phyloP scores from a whole-genome alignment of 2,888 invertebrate genomes.

The Odontocerum albicorne region DNA sequence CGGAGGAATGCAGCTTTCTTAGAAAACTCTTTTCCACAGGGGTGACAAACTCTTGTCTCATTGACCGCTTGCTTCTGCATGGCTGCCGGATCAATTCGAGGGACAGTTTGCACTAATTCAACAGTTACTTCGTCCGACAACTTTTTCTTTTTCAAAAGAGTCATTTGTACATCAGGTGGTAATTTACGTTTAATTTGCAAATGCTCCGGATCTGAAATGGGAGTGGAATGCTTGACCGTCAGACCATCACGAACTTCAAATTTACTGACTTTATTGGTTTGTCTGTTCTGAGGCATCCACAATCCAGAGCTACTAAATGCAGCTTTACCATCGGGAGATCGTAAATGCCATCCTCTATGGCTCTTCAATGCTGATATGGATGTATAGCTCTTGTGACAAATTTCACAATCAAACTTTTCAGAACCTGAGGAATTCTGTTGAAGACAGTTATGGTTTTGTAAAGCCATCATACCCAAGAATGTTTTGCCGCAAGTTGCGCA shows the following conservation, averaged over 20 bases:
- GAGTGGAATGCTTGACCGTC: conserved; percentile 38
- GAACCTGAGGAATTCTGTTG: conserved; percentile 46
- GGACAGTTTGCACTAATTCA: conserved; percentile 38
- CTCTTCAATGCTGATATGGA: conserved; percentile 67
- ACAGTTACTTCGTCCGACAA: conserved; percentile 50
- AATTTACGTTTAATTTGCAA: conserved; percentile 47
- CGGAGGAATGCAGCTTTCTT: conserved; percentile 61
- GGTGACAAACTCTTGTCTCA: conserved; percentile 59
- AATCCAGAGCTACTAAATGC: conserved; percentile 56
- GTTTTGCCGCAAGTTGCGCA: conserved; percentile 60
- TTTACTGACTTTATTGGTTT: conserved; percentile 55
- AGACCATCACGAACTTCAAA: conserved; percentile 47
- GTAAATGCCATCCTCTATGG: conserved; percentile 68
- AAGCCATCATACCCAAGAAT: conserved; percentile 55
- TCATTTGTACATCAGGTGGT: conserved; percentile 57
- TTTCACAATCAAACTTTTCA: conserved; percentile 61
- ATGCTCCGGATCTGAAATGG: conserved; percentile 19
- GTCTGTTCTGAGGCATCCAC: conserved; percentile 59
- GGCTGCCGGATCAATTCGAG: conserved; percentile 41
- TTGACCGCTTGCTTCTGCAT: conserved; percentile 42
- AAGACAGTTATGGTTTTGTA: conserved; percentile 59
- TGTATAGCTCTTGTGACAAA: conserved; percentile 66
- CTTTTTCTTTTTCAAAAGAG: conserved; percentile 56
- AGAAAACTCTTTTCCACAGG: conserved; percentile 64
- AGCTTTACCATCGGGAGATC: conserved; percentile 59